These are phyloP conservation scores for Agonopterix arenella DNA, from an alignment of 2,888 invertebrate genomes.

Conservation along the genomic window DNA sequence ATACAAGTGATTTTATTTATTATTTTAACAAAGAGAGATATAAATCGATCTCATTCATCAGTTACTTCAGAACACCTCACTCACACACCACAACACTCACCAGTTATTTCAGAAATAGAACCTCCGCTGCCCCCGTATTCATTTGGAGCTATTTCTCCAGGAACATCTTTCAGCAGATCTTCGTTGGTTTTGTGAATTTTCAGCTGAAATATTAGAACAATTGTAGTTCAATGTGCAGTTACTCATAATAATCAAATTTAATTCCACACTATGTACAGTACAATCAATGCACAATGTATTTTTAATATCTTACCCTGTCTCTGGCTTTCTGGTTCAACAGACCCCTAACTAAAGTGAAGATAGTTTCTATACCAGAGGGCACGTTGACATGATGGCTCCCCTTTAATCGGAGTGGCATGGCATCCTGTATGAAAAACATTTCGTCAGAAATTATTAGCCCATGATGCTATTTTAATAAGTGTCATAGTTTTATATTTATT, in stretches of 20 bases:
- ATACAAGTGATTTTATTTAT: no score
- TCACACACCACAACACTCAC: no score
- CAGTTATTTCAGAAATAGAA: constrained; percentile 63
- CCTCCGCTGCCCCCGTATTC: constrained; percentile 82
- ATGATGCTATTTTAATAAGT: no score
- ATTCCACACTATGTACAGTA: no score
- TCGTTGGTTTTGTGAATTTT: constrained; percentile 72
- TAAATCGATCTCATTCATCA: constrained; percentile 35
- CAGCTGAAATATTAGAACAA: constrained; percentile 49
- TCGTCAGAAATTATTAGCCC: no score
- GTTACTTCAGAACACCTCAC: constrained; percentile 61
- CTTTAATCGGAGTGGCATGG: constrained; percentile 77
- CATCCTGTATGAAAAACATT: constrained; percentile 53
- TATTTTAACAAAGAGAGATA: no score
- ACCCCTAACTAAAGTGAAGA: constrained; percentile 73
- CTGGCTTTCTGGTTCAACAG: constrained; percentile 77
- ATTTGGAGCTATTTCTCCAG: constrained; percentile 75
- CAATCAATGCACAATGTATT: background rate
- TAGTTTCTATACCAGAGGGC: constrained; percentile 72
- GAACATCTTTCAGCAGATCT: constrained; percentile 73
- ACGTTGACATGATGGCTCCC: constrained; percentile 77
- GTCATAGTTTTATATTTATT: no score
- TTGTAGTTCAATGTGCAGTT: no score
- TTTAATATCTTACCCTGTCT: constrained; percentile 60
- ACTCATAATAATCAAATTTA: no score